phyloP scores from a whole-genome alignment of 92 coral and sea anemone genomes.

The Zoanthus sociatus region DNA sequence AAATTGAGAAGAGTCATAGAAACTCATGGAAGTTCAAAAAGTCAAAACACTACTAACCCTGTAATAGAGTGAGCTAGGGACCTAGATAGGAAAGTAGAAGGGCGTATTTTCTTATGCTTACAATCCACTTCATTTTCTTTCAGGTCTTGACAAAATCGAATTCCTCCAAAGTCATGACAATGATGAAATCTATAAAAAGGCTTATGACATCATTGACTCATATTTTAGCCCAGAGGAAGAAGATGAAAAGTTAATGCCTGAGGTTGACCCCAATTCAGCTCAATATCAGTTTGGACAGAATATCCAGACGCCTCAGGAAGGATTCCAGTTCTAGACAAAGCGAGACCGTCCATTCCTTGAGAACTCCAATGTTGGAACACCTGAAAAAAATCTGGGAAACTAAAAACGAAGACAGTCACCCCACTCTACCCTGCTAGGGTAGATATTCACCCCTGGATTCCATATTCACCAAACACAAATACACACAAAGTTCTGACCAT shows the following conservation, averaged over 20 bases:
- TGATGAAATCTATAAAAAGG: slow-evolving; percentile 96
- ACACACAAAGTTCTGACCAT: slow-evolving; percentile 33
- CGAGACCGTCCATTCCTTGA: background rate
- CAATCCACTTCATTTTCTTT: background rate
- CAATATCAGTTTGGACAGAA: slow-evolving; percentile 92
- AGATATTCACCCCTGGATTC: background rate
- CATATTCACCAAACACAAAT: background rate
- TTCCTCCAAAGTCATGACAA: slow-evolving; percentile 99
- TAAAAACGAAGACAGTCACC: background rate
- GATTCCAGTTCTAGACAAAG: slow-evolving; percentile 81
- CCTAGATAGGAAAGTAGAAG: too few species aligned
- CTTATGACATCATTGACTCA: slow-evolving; percentile 93
- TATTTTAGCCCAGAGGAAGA: slow-evolving; percentile 96
- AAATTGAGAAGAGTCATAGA: too few species aligned
- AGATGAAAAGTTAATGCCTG: slow-evolving; percentile 89
- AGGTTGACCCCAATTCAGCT: slow-evolving; percentile 74
- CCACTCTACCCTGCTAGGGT: background rate
- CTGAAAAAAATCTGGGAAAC: background rate
- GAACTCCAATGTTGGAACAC: background rate
- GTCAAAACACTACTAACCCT: too few species aligned
- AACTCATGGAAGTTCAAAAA: too few species aligned
- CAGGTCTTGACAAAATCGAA: slow-evolving; percentile 97
- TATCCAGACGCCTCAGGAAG: slow-evolving; percentile 85
- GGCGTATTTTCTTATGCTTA: too few species aligned
- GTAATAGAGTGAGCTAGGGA: too few species aligned